Conservation (phyloP, 2,888 invertebrate genomes). For the Agonopterix alstromeriana region DNA sequence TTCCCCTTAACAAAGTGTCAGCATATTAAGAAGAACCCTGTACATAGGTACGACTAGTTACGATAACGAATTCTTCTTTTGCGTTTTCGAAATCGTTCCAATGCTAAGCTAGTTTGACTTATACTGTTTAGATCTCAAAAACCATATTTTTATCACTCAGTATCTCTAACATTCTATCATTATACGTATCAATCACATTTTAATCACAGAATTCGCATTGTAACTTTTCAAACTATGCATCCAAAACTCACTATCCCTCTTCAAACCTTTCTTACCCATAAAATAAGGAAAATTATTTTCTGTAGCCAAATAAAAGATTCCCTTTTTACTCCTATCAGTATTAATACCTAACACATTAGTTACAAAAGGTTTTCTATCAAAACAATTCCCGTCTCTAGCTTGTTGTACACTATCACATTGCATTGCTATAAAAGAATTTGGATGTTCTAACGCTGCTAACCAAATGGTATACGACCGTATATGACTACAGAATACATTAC, state of each 20-base stretch:
- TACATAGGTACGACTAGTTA: too few species aligned
- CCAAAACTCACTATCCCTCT: slow-evolving; percentile 29
- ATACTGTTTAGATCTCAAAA: too few species aligned
- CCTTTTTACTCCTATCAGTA: slow-evolving; percentile 26
- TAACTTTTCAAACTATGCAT: too few species aligned
- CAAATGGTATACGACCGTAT: slow-evolving; percentile 30
- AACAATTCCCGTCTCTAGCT: slow-evolving; percentile 35
- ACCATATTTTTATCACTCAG: too few species aligned
- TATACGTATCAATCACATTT: too few species aligned
- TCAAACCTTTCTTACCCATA: slow-evolving; percentile 45
- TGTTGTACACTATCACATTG: slow-evolving; percentile 40
- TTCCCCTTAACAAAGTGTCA: too few species aligned
- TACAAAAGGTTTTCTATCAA: slow-evolving; percentile 25
- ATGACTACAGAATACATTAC: slow-evolving; percentile 37
- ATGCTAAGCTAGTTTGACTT: too few species aligned
- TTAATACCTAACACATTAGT: slow-evolving; percentile 34
- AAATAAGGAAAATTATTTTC: slow-evolving; percentile 40
- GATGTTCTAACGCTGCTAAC: slow-evolving; percentile 34
- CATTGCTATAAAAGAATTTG: slow-evolving; percentile 33
- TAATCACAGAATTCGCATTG: too few species aligned
- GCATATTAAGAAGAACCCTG: too few species aligned
- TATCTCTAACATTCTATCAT: too few species aligned
- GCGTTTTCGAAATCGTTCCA: too few species aligned
- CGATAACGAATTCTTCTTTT: too few species aligned
- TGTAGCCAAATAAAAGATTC: slow-evolving; percentile 38